Conservation (phyloP, 2,113 vertebrate genomes). For the Globicephala melas region DNA sequence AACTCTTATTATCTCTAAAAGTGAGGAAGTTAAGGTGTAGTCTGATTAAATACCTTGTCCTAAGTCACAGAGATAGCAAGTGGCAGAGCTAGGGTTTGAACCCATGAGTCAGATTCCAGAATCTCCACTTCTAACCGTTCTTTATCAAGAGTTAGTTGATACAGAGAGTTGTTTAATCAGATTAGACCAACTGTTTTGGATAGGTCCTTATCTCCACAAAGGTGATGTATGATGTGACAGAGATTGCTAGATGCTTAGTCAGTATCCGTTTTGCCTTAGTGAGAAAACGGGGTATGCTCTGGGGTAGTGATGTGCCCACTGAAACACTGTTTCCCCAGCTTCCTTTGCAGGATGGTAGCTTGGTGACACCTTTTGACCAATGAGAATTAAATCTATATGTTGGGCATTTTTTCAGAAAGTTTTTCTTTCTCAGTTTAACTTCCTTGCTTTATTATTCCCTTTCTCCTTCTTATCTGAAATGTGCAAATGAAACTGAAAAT, state of each 20-base stretch:
- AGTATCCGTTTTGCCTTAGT: neutral
- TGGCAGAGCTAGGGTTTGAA: neutral
- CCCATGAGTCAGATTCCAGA: neutral
- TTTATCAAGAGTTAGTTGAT: neutral
- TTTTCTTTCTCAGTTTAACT: neutral
- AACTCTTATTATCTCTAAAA: neutral
- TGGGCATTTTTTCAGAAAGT: neutral
- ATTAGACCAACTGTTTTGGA: neutral
- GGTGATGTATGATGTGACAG: accelerated
- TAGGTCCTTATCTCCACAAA: neutral
- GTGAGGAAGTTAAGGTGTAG: neutral
- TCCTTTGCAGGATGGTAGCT: neutral
- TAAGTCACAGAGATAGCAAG: neutral
- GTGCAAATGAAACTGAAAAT: neutral
- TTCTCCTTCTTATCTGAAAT: neutral
- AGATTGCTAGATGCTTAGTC: neutral
- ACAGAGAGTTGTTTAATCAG: neutral
- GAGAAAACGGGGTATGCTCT: neutral
- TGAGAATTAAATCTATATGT: neutral
- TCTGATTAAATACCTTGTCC: neutral
- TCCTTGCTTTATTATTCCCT: neutral
- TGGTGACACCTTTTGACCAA: neutral
- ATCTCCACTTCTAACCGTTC: neutral
- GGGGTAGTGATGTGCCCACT: accelerated
- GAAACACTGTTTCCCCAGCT: neutral